phyloP scores from a whole-genome alignment of 2,888 invertebrate species.

The Amaurobius ferox region DNA sequence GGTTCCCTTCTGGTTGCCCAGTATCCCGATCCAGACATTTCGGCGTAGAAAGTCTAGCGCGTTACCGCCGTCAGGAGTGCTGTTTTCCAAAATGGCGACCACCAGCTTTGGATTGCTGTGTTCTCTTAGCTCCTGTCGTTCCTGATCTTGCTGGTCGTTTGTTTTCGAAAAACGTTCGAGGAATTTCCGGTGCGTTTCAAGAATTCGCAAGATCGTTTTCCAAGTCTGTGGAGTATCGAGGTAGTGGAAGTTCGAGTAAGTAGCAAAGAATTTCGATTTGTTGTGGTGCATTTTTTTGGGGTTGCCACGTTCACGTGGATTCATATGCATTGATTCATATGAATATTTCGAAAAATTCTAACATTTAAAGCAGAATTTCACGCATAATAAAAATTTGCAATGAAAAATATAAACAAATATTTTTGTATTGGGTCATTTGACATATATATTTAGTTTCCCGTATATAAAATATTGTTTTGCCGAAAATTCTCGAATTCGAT shows the following conservation, averaged over 20 bases:
- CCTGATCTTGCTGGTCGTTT: background rate
- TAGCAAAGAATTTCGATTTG: background rate
- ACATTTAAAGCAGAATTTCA: too few relatives aligned
- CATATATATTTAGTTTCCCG: too few relatives aligned
- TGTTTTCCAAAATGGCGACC: conserved; percentile 16
- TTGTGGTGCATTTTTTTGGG: background rate
- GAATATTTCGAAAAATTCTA: too few relatives aligned
- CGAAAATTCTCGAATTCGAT: too few relatives aligned
- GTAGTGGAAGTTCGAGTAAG: background rate
- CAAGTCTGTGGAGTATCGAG: background rate
- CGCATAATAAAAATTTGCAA: too few relatives aligned
- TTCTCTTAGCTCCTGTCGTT: background rate
- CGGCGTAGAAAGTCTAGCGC: conserved; percentile 11
- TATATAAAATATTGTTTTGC: too few relatives aligned
- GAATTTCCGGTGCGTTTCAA: background rate
- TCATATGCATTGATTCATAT: too few relatives aligned
- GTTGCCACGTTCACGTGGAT: background rate
- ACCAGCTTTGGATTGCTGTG: background rate
- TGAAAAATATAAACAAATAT: too few relatives aligned
- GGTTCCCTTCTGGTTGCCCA: background rate
- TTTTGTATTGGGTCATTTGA: too few relatives aligned
- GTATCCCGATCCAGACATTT: background rate
- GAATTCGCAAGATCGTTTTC: background rate
- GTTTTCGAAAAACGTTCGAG: background rate
- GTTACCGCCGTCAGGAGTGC: too few relatives aligned